These are phyloP conservation scores for Drosophila ercepeae DNA, from an alignment of 1,140 invertebrate species.

Conservation along the genomic window DNA sequence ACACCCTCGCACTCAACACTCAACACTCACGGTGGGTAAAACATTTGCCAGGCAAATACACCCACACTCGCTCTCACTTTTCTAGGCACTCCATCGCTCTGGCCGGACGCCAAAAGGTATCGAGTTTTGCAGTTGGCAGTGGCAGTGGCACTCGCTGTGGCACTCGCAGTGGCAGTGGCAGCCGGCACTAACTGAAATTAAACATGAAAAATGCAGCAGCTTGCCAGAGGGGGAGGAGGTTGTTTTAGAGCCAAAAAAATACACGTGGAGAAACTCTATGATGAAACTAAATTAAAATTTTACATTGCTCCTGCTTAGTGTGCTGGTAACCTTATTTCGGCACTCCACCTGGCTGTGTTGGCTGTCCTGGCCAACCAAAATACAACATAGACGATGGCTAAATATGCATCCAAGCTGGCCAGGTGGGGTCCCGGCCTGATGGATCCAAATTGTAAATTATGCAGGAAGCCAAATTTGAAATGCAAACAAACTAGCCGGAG, in stretches of 20 bases:
- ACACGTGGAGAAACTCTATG: constrained; percentile 4
- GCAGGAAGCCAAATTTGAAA: constrained; percentile 71
- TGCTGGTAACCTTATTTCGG: too few species aligned
- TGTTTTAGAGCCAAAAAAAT: neutral
- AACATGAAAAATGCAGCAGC: constrained; percentile 76
- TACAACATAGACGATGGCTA: constrained; percentile 17
- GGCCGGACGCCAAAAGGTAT: constrained; percentile 60
- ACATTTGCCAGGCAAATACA: constrained; percentile 44
- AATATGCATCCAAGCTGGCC: constrained; percentile 9
- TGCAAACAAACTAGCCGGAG: constrained; percentile 60
- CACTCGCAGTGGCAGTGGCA: constrained; percentile 18
- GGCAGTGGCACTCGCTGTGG: constrained; percentile 15
- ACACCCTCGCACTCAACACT: too few species aligned
- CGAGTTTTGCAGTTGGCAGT: constrained; percentile 13
- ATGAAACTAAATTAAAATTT: too few species aligned
- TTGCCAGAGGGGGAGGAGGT: constrained; percentile 8
- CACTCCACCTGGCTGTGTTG: constrained; percentile 4
- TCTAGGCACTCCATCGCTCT: constrained; percentile 9
- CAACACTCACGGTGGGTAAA: constrained; percentile 10
- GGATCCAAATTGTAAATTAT: constrained; percentile 58
- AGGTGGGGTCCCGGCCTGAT: constrained; percentile 17
- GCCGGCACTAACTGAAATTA: constrained; percentile 75
- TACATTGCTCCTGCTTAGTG: too few species aligned
- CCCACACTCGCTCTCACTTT: neutral
- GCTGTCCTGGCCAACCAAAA: constrained; percentile 33